Percentiles rank a stretch among this genome's conserved stretches.
Evolutionary conservation across 2,797 vertebrate genomes (phyloP).

Genomic region (Eurystomus glaucurus): DNA sequence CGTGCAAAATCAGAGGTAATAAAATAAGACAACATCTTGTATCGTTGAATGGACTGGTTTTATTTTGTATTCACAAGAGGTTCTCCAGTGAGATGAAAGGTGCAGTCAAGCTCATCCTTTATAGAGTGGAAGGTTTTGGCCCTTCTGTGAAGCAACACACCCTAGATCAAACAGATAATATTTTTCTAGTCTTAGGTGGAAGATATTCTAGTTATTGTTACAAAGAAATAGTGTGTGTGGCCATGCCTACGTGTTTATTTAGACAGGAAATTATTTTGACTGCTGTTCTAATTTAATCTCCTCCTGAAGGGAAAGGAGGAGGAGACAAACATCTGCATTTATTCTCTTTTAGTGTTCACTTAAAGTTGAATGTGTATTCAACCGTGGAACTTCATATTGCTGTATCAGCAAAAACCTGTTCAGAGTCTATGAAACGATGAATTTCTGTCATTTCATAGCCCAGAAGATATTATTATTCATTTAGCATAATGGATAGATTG

Average conservation of each 20-base stretch:
- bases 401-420: slow-evolving; percentile 38
- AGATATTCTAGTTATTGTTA: background rate
- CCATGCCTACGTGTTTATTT: background rate
- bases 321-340: background rate
- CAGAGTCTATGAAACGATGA: background rate
- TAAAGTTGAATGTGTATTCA: slow-evolving; percentile 12
- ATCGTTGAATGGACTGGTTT: background rate
- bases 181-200: background rate
- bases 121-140: background rate
- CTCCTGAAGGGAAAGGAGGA: background rate
- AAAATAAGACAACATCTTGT: background rate
- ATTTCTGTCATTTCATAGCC: slow-evolving; percentile 36
- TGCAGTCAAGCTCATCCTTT: background rate
- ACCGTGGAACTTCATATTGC: background rate
- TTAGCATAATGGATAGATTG: slow-evolving; percentile 38
- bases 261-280: slow-evolving; percentile 22
- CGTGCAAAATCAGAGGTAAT: background rate
- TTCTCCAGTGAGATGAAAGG: background rate
- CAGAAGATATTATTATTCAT: slow-evolving; percentile 36
- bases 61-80: background rate
- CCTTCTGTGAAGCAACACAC: background rate
- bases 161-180: background rate
- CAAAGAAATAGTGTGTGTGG: background rate
- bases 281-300: slow-evolving; percentile 32
- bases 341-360: background rate